Conservation (phyloP, 2,888 invertebrate genomes). For the Oxyscelio sp. region DNA sequence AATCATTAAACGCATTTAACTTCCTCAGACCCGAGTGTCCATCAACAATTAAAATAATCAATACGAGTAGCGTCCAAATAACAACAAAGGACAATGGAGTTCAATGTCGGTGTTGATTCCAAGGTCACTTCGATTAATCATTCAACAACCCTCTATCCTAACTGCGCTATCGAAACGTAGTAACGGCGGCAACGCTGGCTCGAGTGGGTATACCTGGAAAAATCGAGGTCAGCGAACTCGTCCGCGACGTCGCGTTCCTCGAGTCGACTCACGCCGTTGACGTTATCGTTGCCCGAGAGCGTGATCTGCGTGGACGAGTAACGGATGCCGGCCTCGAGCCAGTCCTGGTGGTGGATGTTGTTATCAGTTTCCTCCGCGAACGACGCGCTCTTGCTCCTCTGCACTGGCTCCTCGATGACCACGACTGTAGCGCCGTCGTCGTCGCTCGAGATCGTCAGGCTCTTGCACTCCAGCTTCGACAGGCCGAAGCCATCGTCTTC, state of each 20-base stretch:
- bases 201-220: slow-evolving; percentile 84
- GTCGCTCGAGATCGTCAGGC: slow-evolving; percentile 78
- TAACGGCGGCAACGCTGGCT: slow-evolving; percentile 71
- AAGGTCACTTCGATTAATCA: neutral
- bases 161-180: slow-evolving; percentile 61
- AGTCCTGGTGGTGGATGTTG: slow-evolving; percentile 86
- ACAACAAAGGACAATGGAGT: too few species aligned
- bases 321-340: slow-evolving; percentile 86
- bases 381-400: slow-evolving; percentile 64
- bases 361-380: slow-evolving; percentile 78
- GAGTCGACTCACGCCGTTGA: slow-evolving; percentile 78
- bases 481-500: slow-evolving; percentile 12
- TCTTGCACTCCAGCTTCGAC: slow-evolving; percentile 37
- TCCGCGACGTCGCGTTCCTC: slow-evolving; percentile 75
- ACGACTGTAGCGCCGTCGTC: slow-evolving; percentile 84
- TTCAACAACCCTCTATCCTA: slow-evolving; percentile 37
- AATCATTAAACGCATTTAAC: too few species aligned
- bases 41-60: too few species aligned
- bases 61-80: too few species aligned
- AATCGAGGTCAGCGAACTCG: slow-evolving; percentile 83
- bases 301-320: slow-evolving; percentile 87
- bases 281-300: slow-evolving; percentile 79
- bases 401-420: slow-evolving; percentile 84
- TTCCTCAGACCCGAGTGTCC: too few species aligned
- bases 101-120: too few species aligned